phyloP scores from a whole-genome alignment of 2,113 vertebrate genomes.

The Cheirogaleus medius region DNA sequence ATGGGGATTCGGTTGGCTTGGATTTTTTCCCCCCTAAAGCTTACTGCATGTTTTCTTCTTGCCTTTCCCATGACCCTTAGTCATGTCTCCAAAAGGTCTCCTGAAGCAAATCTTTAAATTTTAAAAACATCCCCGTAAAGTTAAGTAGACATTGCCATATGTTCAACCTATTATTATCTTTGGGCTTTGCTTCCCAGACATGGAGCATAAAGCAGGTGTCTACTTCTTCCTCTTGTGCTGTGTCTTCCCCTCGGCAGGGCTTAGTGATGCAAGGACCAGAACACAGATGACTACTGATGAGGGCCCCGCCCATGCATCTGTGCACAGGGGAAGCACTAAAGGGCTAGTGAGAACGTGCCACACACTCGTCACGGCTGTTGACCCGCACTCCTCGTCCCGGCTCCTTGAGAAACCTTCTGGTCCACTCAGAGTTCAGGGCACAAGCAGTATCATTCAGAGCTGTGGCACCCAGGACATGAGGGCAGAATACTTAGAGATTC shows the following conservation, averaged over 20 bases:
- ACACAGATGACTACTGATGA: neutral
- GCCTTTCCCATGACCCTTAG: neutral
- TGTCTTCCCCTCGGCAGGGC: neutral
- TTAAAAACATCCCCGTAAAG: neutral
- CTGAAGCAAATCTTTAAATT: slow-evolving; percentile 11
- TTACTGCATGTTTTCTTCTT: neutral
- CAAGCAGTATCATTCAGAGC: neutral
- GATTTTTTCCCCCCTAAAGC: neutral
- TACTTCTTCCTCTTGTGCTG: neutral
- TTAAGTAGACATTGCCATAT: neutral
- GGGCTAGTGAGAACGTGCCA: accelerated
- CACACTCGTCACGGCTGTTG: neutral
- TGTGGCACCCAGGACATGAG: neutral
- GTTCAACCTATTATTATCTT: neutral
- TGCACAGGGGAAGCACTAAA: neutral
- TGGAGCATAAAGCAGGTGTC: neutral
- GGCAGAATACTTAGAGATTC: neutral
- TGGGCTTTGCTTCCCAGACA: neutral
- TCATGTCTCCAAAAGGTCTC: neutral
- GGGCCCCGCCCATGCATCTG: accelerated
- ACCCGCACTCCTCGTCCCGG: neutral
- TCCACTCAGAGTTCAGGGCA: neutral
- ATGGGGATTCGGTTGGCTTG: neutral
- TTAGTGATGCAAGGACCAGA: neutral
- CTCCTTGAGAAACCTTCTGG: neutral